Base-by-base conservation (phyloP, 2,888 invertebrate species). In the Heliothis peltigera region DNA sequence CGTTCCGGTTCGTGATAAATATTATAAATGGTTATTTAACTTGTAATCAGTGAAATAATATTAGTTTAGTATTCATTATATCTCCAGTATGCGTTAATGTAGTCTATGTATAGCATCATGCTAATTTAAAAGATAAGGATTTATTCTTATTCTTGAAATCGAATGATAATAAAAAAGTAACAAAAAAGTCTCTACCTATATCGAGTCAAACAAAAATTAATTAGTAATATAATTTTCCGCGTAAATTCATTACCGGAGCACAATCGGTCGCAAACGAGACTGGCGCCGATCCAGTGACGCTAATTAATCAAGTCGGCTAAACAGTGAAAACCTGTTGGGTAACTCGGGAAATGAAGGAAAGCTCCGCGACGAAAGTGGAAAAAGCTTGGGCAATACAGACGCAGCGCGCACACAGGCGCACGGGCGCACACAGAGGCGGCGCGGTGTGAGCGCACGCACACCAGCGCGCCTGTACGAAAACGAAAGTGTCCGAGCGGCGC, bases 401-500 rank as follows among this genome's bases (percentile, higher is more conserved):
- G 39, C 62, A 64, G 44, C 55, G 72, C 81, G 83, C 88, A 84
- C 84, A 78, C 78, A 75, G 70, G 25, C 64, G 59, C 62, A 56
- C 60, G n/a, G 21, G 48, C 51, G 7, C 65, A 67, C 82, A 72
- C 73, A 68, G 53, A 10, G 57, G 47, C 73, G 5, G 25, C 0
- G 39, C 28, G n/a, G 22, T 42, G 64, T 64, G 55, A 57, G 6
- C 18, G 79, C 79, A 76, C 80, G 49, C 81, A 82, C 78, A 80
- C 82, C 42, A 22, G 25, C 75, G 85, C 83, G 85, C 84, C 89
- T 80, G 86, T 88, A 92, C 91, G 95, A 95, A 95, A 95, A 95
- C 94, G 95, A 95, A 95, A 95, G 95, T 95, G 92, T 85, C 88
- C 95, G 95, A 95, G 79, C 84, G 81, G 71, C 83, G 90, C 91